Percentiles rank a stretch among this genome's conserved stretches.
Conservation (phyloP, 2,888 invertebrate genomes). For the Megaustenia siamemsis region DNA sequence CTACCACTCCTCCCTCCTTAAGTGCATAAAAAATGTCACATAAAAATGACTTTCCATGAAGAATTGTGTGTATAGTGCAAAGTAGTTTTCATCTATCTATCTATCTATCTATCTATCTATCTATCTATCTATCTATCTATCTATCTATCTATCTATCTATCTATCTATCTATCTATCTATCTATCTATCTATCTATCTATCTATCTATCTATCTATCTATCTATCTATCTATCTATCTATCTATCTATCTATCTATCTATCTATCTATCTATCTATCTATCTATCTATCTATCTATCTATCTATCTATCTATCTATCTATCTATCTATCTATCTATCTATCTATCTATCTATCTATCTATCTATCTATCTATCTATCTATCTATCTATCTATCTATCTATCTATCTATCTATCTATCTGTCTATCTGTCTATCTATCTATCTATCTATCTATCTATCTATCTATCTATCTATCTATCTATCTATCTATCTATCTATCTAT, state of each 20-base stretch:
- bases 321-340: background rate
- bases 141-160: conserved; percentile 27
- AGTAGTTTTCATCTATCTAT: background rate
- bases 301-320: background rate
- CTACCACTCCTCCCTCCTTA: too few species aligned
- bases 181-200: conserved; percentile 20
- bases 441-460: conserved; percentile 1
- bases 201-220: background rate
- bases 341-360: background rate
- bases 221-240: conserved; percentile 6
- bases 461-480: conserved; percentile 2
- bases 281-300: background rate
- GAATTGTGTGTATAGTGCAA: too few species aligned
- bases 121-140: conserved; percentile 8
- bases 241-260: conserved; percentile 16
- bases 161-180: conserved; percentile 27
- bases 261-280: background rate
- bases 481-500: background rate
- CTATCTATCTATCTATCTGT: background rate
- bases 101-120: background rate
- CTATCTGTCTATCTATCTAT: conserved; percentile 13
- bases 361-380: background rate
- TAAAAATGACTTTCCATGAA: too few species aligned
- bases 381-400: background rate
- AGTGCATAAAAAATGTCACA: too few species aligned